Base-by-base conservation (phyloP, 1,140 invertebrate genomes). In the Achatina immaculata region DNA sequence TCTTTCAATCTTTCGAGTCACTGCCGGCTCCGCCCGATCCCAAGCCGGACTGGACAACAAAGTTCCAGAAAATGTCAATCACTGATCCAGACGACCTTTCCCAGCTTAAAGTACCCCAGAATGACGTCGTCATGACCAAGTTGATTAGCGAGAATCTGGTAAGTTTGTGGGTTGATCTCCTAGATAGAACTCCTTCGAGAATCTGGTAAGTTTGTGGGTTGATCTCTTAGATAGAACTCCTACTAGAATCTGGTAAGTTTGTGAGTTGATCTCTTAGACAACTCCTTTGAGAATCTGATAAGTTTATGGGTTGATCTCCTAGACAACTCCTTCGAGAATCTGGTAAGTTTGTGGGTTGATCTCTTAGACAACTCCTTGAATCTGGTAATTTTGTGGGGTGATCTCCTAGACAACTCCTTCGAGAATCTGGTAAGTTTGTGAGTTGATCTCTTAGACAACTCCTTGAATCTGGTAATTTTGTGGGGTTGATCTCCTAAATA, bases 251-350 rank as follows among this genome's bases (percentile, higher is more conserved):
- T 89, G 80, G 87, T 88, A 85, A 81, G 84, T 82, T 38, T 65
- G n/a, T 14, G 62, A n/a, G n/a, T n/a, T n/a, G n/a, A n/a, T n/a
- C n/a, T n/a, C n/a, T n/a, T n/a, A n/a, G n/a, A n/a, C n/a, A n/a
- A n/a, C n/a, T n/a, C n/a, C n/a, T n/a, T n/a, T 43, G 88, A 89
- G 83, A 88, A 89, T 75, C 51, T 89, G 80, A 86, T 88, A 85
- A 81, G 84, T 82, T 38, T 65, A 65, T 14, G 62, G n/a, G n/a
- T n/a, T n/a, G n/a, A n/a, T n/a, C n/a, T n/a, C n/a, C n/a, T n/a
- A n/a, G n/a, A n/a, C n/a, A n/a, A n/a, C n/a, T n/a, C n/a, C n/a
- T n/a, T n/a, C 38, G 88, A 89, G 83, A 88, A 89, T 75, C 51
- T 89, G 80, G 87, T 88, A 85, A 81, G 84, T 82, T 38, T 65